Evolutionary conservation across 2,888 invertebrate species (phyloP).

Genomic region (Eueremaeus valkanovi): DNA sequence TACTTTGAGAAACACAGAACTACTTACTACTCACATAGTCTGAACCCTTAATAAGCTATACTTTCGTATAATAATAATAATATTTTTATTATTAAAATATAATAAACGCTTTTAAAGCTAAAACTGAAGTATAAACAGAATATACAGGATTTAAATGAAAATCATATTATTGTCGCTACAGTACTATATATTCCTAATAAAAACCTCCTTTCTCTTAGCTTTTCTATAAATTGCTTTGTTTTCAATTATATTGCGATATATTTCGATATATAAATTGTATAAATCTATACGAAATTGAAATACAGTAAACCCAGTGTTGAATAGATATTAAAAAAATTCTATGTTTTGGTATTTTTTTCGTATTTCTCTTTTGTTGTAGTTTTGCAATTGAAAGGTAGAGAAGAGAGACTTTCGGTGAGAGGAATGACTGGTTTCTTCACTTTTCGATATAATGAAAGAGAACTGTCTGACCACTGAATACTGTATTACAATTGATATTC

Average conservation of each 20-base stretch:
- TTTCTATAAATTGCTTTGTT: not conserved
- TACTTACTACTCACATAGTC: too few species aligned
- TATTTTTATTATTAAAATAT: too few species aligned
- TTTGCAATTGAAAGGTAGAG: not conserved
- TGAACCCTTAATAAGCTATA: too few species aligned
- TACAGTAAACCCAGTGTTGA: not conserved
- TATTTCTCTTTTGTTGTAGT: not conserved
- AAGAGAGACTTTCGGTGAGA: constrained; percentile 3
- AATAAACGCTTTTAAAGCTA: too few species aligned
- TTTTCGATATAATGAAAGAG: constrained; percentile 22
- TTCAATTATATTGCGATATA: too few species aligned
- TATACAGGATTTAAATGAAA: too few species aligned
- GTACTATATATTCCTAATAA: not conserved
- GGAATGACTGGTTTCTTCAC: constrained; percentile 1
- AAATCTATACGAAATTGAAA: too few species aligned
- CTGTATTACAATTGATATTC: constrained; percentile 31
- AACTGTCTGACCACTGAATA: constrained; percentile 7
- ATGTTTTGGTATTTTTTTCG: not conserved
- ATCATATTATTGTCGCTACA: too few species aligned
- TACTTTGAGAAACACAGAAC: too few species aligned
- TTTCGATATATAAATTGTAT: not conserved
- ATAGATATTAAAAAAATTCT: not conserved
- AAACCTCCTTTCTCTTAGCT: not conserved
- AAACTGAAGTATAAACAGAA: too few species aligned
- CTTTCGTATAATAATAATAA: too few species aligned